Evolutionary conservation across 2,113 vertebrate genomes (phyloP), one percentile per base, ranked within the genome.

Genomic region (Phylloscopus trochiloides): DNA sequence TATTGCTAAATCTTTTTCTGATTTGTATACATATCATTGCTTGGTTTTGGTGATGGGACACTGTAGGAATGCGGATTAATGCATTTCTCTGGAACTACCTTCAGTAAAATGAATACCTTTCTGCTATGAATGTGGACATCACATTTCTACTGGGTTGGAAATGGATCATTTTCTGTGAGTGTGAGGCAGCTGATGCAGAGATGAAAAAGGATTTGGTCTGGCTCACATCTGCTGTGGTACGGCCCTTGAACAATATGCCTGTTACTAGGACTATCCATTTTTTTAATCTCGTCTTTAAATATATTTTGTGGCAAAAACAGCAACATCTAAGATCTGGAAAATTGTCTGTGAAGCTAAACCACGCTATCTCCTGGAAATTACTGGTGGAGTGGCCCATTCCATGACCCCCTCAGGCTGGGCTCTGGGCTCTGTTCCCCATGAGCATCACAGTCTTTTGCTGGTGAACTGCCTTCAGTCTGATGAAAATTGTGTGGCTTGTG

Each of bases 401-500:
- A 42, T 0, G 6, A 14, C 1, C 1, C 13, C 9, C 14, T 51
- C n/a, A 34, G 40, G 4, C 22, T 67, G 43, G 10, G 12, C 5
- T 55, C 25, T 62, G 29, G 18, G 17, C 20, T 78, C 12, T 48
- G 1, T 12, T 70, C 70, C 34, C 61, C 47, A n/a, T 1, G 8
- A 22, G 14, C 32, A 67, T 31, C 1, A 0, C 20, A 32, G 25
- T 21, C 18, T 52, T 47, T 78, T 40, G 12, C 17, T 32, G 12
- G 26, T 86, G n/a, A 84, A n/a, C 32, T 31, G 6, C 28, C 22
- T 55, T 55, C 8, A 43, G 11, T 4, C 24, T 1, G 1, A n/a
- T 6, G 40, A 20, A 14, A 78, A 32, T 2, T 48, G 66, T 45
- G 70, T 36, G n/a, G 14, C 40, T 68, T 36, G 7, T 65, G 66